phyloP scores from a whole-genome alignment of 2,888 invertebrate genomes.

The Sepioteuthis lessoniana region DNA sequence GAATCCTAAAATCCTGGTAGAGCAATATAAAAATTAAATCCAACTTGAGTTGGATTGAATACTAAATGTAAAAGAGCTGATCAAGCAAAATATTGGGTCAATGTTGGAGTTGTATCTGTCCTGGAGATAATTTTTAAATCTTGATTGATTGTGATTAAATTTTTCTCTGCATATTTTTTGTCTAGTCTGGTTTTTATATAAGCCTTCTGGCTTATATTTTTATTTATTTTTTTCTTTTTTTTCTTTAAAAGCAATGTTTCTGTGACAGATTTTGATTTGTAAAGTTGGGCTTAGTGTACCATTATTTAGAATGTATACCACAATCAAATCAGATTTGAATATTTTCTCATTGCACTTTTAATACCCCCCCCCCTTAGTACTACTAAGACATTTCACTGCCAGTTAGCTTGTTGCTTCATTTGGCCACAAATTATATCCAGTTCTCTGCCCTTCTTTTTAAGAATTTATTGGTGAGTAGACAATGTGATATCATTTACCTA shows the following conservation, averaged over 20 bases:
- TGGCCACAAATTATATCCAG: not conserved
- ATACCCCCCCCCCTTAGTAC: too few species aligned
- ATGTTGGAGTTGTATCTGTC: not conserved
- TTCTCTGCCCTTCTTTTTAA: not conserved
- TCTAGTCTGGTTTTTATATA: too few species aligned
- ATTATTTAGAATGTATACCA: not conserved
- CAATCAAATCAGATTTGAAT: conserved; percentile 33
- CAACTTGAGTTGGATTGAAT: not conserved
- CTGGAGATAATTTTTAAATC: conserved; percentile 18
- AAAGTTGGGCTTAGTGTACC: too few species aligned
- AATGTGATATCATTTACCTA: not conserved
- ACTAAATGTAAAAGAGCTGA: not conserved
- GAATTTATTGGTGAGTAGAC: conserved; percentile 33
- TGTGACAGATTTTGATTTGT: too few species aligned
- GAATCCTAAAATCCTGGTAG: too few species aligned
- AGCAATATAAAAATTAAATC: too few species aligned
- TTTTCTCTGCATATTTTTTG: not conserved
- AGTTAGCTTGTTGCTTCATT: not conserved
- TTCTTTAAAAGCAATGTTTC: too few species aligned
- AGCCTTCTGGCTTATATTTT: too few species aligned
- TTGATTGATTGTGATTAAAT: not conserved
- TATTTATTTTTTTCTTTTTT: too few species aligned
- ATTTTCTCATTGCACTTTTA: not conserved
- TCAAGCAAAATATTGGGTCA: not conserved
- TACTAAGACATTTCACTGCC: not conserved